A percentile compares a stretch with the other conserved stretches of the same genome.
These are phyloP conservation scores for Cacatua alba DNA, from an alignment of 2,113 vertebrate species.

Conservation along the genomic window DNA sequence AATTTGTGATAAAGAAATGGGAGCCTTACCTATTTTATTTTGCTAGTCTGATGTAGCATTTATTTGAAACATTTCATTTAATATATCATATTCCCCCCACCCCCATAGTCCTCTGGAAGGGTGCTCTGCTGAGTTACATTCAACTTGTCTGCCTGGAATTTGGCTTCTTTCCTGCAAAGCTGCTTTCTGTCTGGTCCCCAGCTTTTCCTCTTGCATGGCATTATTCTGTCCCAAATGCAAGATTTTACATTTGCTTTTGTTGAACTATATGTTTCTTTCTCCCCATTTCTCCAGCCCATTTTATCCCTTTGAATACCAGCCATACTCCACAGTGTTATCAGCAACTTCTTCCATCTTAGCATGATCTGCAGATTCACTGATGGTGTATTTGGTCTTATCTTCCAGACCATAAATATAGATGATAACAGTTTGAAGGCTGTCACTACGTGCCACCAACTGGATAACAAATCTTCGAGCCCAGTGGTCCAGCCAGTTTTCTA, in stretches of 20 bases:
- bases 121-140: not conserved
- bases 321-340: not conserved
- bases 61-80: not conserved
- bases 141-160: not conserved
- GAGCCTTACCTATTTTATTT: not conserved
- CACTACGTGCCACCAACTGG: not conserved
- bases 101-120: not conserved
- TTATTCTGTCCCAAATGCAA: not conserved
- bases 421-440: not conserved
- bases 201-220: not conserved
- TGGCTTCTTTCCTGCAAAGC: not conserved
- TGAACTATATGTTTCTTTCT: not conserved
- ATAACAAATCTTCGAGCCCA: not conserved
- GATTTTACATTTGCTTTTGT: not conserved
- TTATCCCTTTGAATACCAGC: not conserved
- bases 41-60: not conserved
- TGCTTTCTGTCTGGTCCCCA: not conserved
- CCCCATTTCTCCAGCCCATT: not conserved
- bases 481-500: not conserved
- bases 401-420: not conserved
- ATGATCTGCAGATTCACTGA: not conserved
- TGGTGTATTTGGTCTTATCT: not conserved
- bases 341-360: not conserved
- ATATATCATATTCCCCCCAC: too few species aligned
- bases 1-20: not conserved